Percentiles rank a stretch among this genome's conserved stretches.
These are phyloP conservation scores for Opisthograptis luteolata DNA, from an alignment of 2,888 invertebrate genomes.

Conservation along the genomic window DNA sequence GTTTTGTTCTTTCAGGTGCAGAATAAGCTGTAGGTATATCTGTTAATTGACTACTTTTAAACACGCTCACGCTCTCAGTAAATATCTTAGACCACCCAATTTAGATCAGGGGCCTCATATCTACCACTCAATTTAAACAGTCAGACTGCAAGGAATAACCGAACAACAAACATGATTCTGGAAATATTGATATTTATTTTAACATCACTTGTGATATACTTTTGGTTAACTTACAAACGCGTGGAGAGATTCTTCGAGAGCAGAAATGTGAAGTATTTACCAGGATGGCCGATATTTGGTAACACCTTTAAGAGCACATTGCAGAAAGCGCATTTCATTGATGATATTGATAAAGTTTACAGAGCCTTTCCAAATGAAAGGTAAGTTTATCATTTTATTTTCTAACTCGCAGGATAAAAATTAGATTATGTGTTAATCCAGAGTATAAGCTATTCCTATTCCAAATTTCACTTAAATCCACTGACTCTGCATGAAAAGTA, in stretches of 20 bases:
- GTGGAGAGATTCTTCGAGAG: conserved; percentile 52
- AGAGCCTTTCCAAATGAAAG: conserved; percentile 65
- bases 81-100: not conserved
- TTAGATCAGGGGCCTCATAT: not conserved
- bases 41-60: not conserved
- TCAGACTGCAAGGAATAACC: not conserved
- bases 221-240: conserved; percentile 50
- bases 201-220: conserved; percentile 49
- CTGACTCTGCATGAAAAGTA: too few species aligned
- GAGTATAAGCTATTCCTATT: not conserved
- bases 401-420: not conserved
- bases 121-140: not conserved
- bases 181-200: conserved; percentile 60
- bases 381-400: conserved; percentile 41
- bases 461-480: too few species aligned
- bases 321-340: conserved; percentile 49
- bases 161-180: conserved; percentile 54
- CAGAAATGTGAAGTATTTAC: conserved; percentile 55
- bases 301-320: conserved; percentile 51
- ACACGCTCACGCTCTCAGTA: not conserved
- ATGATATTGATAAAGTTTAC: conserved; percentile 59
- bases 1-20: too few species aligned
- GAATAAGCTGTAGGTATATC: too few species aligned
- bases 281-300: conserved; percentile 67
- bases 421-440: not conserved